phyloP scores from a whole-genome alignment of 2,113 vertebrate genomes.

The Petaurus breviceps region DNA sequence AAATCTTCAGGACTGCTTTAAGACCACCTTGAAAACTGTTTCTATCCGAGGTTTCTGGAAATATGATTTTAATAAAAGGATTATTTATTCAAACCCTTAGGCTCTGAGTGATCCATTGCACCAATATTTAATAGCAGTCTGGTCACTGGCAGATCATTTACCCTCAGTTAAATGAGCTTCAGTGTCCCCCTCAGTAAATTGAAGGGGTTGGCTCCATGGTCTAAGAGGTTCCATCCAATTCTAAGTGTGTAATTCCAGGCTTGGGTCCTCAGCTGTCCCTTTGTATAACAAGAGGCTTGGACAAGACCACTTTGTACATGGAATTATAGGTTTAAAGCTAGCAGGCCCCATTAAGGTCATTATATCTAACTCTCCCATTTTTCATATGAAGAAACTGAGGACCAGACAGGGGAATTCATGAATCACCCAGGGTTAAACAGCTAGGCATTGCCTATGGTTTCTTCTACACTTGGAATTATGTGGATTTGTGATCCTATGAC shows the following conservation, averaged over 20 bases:
- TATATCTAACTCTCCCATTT: neutral
- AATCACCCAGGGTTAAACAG: neutral
- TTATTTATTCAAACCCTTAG: neutral
- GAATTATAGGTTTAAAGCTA: neutral
- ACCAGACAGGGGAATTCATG: neutral
- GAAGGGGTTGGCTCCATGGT: neutral
- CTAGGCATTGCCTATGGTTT: neutral
- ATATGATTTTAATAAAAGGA: neutral
- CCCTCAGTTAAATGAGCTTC: neutral
- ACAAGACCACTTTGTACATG: neutral
- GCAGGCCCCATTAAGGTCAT: neutral
- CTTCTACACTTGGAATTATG: neutral
- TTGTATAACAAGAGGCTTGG: neutral
- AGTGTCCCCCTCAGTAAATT: neutral
- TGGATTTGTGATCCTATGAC: neutral
- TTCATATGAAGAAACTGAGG: neutral
- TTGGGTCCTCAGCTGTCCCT: neutral
- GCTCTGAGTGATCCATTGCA: neutral
- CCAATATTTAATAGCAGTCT: neutral
- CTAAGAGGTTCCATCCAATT: neutral
- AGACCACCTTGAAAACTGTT: neutral
- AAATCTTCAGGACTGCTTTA: neutral
- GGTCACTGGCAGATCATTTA: neutral
- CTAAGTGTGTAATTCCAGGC: neutral
- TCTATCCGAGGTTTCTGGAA: neutral